These are phyloP conservation scores for Rhyacichthys aspro DNA, from an alignment of 2,797 vertebrate genomes.

Conservation along the genomic window DNA sequence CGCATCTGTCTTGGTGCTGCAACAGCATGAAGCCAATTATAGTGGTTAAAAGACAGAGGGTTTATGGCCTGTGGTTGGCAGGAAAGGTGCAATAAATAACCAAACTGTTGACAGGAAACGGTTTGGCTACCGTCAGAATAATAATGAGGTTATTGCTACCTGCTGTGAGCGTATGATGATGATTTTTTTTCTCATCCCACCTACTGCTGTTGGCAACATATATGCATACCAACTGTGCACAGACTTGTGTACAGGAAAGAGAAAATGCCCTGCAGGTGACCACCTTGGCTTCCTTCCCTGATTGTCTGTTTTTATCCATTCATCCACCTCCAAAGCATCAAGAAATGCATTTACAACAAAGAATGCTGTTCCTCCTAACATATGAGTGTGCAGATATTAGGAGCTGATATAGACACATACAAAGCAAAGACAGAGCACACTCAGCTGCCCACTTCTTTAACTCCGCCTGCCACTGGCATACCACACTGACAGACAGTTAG, in stretches of 20 bases:
- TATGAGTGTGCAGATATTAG: conserved; percentile 38
- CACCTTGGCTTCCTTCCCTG: conserved; percentile 56
- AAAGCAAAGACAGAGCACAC: conserved; percentile 39
- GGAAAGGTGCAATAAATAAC: conserved; percentile 80
- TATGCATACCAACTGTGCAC: conserved; percentile 61
- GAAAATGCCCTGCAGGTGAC: conserved; percentile 54
- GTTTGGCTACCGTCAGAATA: conserved; percentile 80
- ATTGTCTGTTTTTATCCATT: conserved; percentile 40
- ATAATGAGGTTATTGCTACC: conserved; percentile 86
- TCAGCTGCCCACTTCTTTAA: conserved; percentile 56
- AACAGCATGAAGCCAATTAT: conserved; percentile 86
- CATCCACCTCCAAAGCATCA: conserved; percentile 37
- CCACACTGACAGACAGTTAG: conserved; percentile 78
- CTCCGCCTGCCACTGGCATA: conserved; percentile 63
- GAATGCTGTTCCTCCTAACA: conserved; percentile 33
- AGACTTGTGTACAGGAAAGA: conserved; percentile 34
- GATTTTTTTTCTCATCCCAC: conserved; percentile 71
- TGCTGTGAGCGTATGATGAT: conserved; percentile 79
- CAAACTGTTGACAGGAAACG: conserved; percentile 78
- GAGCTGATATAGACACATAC: conserved; percentile 53
- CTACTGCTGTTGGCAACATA: conserved; percentile 57
- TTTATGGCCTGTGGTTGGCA: conserved; percentile 77
- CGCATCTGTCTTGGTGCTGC: conserved; percentile 76
- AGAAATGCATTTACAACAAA: conserved; percentile 49
- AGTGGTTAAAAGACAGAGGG: conserved; percentile 81